Percentiles rank a stretch among this genome's conserved stretches.
Conservation (phyloP, 2,113 vertebrate genomes). For the Sphaerodactylus townsendi region DNA sequence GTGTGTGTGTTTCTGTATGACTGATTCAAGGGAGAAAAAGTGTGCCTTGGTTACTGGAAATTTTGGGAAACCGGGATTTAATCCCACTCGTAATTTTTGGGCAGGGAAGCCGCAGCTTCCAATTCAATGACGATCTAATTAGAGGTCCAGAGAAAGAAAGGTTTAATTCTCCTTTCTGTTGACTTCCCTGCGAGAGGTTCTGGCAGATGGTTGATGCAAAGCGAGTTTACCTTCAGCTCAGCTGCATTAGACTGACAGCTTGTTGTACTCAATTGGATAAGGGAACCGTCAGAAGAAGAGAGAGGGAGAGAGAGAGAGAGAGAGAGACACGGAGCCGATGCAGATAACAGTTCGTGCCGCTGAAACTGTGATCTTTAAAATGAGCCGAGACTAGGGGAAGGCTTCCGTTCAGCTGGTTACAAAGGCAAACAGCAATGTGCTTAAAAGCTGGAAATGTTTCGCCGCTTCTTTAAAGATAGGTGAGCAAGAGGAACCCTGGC, state of each 20-base stretch:
- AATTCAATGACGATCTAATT: conserved; percentile 78
- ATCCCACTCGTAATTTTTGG: conserved; percentile 14
- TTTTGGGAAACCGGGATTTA: background rate
- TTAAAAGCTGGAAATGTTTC: too few species aligned
- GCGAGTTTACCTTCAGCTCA: conserved; percentile 78
- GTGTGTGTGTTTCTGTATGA: too few species aligned
- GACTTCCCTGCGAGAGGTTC: conserved; percentile 74
- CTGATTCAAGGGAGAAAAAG: background rate
- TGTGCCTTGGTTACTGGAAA: background rate
- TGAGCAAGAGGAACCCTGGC: background rate
- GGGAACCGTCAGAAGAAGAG: conserved; percentile 75
- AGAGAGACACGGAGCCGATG: conserved; percentile 71
- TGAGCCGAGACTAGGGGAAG: conserved; percentile 65
- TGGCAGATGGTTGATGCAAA: conserved; percentile 81
- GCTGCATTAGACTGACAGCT: conserved; percentile 78
- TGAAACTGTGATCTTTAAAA: conserved; percentile 66
- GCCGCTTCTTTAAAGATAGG: background rate
- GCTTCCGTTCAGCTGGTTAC: conserved; percentile 66
- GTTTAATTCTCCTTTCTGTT: conserved; percentile 67
- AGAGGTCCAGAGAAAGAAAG: conserved; percentile 61
- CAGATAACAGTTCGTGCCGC: conserved; percentile 66
- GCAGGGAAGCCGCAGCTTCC: conserved; percentile 64
- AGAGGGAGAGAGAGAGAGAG: conserved; percentile 69
- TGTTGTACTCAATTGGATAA: conserved; percentile 82
- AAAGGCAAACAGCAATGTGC: conserved; percentile 36